Base-by-base conservation (phyloP, 1,140 invertebrate genomes). In the Panagrolaimus sp. region DNA sequence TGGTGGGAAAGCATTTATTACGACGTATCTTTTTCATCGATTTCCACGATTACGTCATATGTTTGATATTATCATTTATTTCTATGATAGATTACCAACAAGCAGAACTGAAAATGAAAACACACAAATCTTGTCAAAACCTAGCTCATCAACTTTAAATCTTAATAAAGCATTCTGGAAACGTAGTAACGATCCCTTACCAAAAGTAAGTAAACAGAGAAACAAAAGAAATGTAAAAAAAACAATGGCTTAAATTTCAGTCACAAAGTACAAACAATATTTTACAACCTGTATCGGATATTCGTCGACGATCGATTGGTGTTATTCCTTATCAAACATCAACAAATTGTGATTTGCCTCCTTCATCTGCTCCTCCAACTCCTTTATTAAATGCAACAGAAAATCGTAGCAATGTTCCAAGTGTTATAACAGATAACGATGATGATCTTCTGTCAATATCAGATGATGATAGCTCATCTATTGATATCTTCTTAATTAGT, bases 51-150 rank as follows among this genome's bases (percentile, higher is more conserved):
- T 81, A 5, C 48, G 67, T 9, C 46, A 46, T 38, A 25, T 70
- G n/a, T 73, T 79, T 27, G 78, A 79, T 43, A 74, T 81, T 1
- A 66, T 70, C 46, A 74, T 72, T 38, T 80, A 74, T 53, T 79
- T 79, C 68, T 79, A 78, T 57, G 63, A 71, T 57, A 67, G 74
- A 47, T 72, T 79, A 1, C 78, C 78, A 1, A 73, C 48, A 11
- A 63, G 11, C 20, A 13, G 51, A 16, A 20, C 20, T 5, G 20
- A 25, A 25, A 25, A 11, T 27, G 51, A 57, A 57, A 11, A 9
- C 9, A 57, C 20, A 20, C 51, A 20, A 57, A 25, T 27, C 0
- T 3, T 57, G 1, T 27, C 20, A 27, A 57, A 57, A 25, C 51
- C n/a, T 11, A 25, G 20, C 8, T 13, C 51, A 4, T 20, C 20